A percentile compares a stretch with the other conserved stretches of the same genome.
Evolutionary conservation across 2,888 invertebrate species (phyloP).

Genomic region (Geotrupes spiniger): DNA sequence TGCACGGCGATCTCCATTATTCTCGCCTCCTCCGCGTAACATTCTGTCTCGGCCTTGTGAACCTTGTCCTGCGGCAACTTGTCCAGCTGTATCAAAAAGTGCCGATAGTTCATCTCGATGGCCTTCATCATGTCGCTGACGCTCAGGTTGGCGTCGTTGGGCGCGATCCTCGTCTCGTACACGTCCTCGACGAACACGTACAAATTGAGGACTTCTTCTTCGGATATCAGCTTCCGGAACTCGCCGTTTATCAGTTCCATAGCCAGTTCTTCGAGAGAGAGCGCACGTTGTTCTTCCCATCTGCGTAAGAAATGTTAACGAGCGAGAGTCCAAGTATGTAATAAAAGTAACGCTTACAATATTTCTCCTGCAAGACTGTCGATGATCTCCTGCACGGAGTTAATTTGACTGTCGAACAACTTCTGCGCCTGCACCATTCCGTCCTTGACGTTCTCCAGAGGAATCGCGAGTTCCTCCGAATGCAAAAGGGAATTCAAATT

Average conservation of each 20-base stretch:
- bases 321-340: neutral
- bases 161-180: slow-evolving; percentile 58
- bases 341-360: slow-evolving; percentile 26
- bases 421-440: slow-evolving; percentile 51
- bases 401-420: slow-evolving; percentile 46
- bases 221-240: slow-evolving; percentile 57
- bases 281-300: slow-evolving; percentile 54
- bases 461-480: slow-evolving; percentile 57
- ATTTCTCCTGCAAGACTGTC: slow-evolving; percentile 48
- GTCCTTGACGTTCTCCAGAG: slow-evolving; percentile 52
- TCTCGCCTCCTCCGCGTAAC: slow-evolving; percentile 53
- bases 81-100: slow-evolving; percentile 54
- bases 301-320: slow-evolving; percentile 26
- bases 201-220: slow-evolving; percentile 57
- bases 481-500: slow-evolving; percentile 63
- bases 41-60: slow-evolving; percentile 53
- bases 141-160: slow-evolving; percentile 58
- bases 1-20: slow-evolving; percentile 55
- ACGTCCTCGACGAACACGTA: slow-evolving; percentile 62
- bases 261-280: slow-evolving; percentile 55
- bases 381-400: slow-evolving; percentile 46
- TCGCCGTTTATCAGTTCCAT: slow-evolving; percentile 55
- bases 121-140: slow-evolving; percentile 57
- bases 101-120: slow-evolving; percentile 54
- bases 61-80: slow-evolving; percentile 56